phyloP scores from a whole-genome alignment of 2,113 vertebrate species.

The Petaurus breviceps region DNA sequence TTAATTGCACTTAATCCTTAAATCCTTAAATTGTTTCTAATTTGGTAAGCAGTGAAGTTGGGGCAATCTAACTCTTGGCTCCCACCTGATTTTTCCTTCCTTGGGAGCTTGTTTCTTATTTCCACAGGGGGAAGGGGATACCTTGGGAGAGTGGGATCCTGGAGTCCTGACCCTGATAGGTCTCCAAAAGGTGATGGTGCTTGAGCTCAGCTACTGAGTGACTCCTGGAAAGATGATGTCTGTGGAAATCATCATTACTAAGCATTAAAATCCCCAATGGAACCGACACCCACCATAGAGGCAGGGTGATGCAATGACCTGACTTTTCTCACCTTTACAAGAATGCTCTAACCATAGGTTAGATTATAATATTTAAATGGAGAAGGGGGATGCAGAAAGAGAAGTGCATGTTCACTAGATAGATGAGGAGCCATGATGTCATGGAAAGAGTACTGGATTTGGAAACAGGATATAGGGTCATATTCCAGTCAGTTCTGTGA shows the following conservation, averaged over 20 bases:
- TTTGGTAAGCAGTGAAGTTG: conserved; percentile 79
- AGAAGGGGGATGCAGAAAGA: background rate
- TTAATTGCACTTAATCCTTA: conserved; percentile 85
- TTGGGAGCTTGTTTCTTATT: conserved; percentile 14
- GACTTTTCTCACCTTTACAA: background rate
- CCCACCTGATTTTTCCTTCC: background rate
- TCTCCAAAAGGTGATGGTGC: background rate
- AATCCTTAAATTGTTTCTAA: conserved; percentile 82
- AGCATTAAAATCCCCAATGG: background rate
- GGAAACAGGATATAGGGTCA: background rate
- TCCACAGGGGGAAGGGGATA: background rate
- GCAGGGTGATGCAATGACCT: background rate
- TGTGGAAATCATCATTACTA: background rate
- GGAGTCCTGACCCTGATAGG: background rate
- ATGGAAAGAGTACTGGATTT: background rate
- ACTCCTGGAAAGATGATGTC: background rate
- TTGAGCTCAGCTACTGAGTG: background rate
- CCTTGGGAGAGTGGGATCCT: background rate
- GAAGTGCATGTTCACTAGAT: background rate
- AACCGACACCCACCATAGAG: background rate
- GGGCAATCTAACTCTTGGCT: conserved; percentile 51
- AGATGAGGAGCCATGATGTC: background rate
- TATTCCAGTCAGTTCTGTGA: too few relatives aligned
- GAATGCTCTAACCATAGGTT: background rate
- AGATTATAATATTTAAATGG: background rate